Evolutionary conservation across 2,888 invertebrate genomes (phyloP).

Genomic region (Erebia epiphron): DNA sequence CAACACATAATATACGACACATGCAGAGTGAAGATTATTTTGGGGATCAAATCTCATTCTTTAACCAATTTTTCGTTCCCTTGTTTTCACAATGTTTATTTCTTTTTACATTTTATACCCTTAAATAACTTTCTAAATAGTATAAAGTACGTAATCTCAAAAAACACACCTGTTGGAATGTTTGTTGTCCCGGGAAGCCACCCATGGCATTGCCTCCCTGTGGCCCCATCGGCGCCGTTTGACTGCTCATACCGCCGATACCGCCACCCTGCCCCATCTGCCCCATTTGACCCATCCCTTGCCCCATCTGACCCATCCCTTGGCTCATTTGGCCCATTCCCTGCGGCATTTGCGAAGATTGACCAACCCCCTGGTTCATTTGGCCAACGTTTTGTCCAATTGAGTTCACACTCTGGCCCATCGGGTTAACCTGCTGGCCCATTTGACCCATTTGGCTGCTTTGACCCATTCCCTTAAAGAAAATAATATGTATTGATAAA

Average conservation of each 20-base stretch:
- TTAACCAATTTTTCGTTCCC: too few relatives aligned
- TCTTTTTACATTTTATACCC: too few relatives aligned
- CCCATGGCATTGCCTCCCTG: slow-evolving; percentile 77
- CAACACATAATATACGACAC: too few relatives aligned
- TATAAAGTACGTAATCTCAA: not conserved
- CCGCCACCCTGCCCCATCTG: slow-evolving; percentile 76
- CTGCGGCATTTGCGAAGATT: slow-evolving; percentile 72
- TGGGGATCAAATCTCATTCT: too few relatives aligned
- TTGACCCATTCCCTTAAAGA: slow-evolving; percentile 72
- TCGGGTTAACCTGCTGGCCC: slow-evolving; percentile 77
- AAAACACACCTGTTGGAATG: slow-evolving; percentile 75
- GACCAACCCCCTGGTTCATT: slow-evolving; percentile 77
- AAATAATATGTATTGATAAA: slow-evolving; percentile 2
- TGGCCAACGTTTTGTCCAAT: slow-evolving; percentile 75
- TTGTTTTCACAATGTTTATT: too few relatives aligned
- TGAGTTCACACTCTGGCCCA: slow-evolving; percentile 72
- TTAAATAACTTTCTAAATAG: too few relatives aligned
- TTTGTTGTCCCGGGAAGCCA: slow-evolving; percentile 79
- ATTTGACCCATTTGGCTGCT: slow-evolving; percentile 69
- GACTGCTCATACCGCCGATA: slow-evolving; percentile 77
- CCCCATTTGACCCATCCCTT: slow-evolving; percentile 74
- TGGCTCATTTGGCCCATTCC: slow-evolving; percentile 77
- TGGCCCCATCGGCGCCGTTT: slow-evolving; percentile 76
- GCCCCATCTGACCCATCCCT: slow-evolving; percentile 79
- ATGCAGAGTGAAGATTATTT: too few relatives aligned